Evolutionary conservation across 2,888 invertebrate genomes (phyloP).

Genomic region (Torymus tubicola): DNA sequence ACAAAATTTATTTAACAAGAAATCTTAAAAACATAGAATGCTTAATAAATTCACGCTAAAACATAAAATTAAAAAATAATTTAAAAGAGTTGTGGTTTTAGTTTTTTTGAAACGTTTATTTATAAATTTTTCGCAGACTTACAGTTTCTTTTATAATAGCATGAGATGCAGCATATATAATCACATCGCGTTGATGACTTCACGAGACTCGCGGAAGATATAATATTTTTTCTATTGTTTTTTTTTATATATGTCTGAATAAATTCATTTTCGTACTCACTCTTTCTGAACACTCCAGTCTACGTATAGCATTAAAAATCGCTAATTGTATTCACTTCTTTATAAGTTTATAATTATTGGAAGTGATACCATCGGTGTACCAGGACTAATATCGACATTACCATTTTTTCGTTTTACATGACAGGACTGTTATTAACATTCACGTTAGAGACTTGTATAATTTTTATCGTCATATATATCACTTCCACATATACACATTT

Average conservation of each 20-base stretch:
- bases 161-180: conserved; percentile 32
- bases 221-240: conserved; percentile 40
- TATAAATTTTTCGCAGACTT: conserved; percentile 56
- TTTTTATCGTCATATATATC: conserved; percentile 32
- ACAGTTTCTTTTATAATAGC: conserved; percentile 49
- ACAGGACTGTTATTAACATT: conserved; percentile 14
- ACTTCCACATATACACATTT: conserved; percentile 55
- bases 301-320: conserved; percentile 13
- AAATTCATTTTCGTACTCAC: conserved; percentile 40
- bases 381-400: not conserved
- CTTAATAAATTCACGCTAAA: too few species aligned
- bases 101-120: conserved; percentile 53
- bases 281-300: conserved; percentile 24
- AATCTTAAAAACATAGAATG: too few species aligned
- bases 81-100: too few species aligned
- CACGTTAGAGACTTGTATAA: conserved; percentile 26
- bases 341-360: conserved; percentile 9
- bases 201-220: conserved; percentile 25
- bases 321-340: conserved; percentile 29
- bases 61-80: too few species aligned
- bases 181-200: conserved; percentile 36
- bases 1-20: too few species aligned
- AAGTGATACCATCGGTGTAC: conserved; percentile 14
- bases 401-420: not conserved
- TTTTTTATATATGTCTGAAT: conserved; percentile 24